Conservation (phyloP, 2,888 invertebrate species). For the Dryococelus australis region DNA sequence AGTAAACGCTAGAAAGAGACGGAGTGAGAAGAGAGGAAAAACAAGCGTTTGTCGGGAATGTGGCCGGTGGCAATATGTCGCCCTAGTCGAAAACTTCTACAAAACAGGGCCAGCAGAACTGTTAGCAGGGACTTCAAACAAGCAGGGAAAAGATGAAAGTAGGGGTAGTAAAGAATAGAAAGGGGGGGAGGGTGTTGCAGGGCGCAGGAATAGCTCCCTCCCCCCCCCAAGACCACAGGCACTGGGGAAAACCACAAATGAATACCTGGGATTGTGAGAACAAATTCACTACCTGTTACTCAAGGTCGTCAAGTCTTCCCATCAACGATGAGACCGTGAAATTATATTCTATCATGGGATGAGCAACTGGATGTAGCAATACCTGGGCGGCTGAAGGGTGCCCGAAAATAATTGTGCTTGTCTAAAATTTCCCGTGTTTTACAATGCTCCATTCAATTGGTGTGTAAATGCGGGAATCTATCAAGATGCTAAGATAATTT, state of each 20-base stretch:
- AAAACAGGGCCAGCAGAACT: not conserved
- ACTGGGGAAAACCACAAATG: not conserved
- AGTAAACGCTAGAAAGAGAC: not conserved
- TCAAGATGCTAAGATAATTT: no score
- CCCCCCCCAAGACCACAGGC: not conserved
- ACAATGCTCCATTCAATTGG: no score
- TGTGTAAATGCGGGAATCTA: no score
- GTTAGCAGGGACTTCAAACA: not conserved
- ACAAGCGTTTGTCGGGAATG: not conserved
- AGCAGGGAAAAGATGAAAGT: not conserved
- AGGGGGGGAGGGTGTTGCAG: not conserved
- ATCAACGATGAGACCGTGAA: not conserved
- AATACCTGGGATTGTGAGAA: not conserved
- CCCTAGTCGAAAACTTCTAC: not conserved
- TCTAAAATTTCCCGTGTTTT: no score
- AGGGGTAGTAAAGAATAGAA: not conserved
- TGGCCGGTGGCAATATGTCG: not conserved
- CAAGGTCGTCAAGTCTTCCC: not conserved
- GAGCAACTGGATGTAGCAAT: not conserved
- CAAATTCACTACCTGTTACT: not conserved
- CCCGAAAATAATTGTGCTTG: no score
- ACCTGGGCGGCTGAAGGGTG: not conserved
- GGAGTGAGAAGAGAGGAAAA: no score
- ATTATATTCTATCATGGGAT: not conserved
- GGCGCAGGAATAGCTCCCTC: not conserved